Conservation (phyloP, 2,888 invertebrate genomes). For the Papilio protenor region DNA sequence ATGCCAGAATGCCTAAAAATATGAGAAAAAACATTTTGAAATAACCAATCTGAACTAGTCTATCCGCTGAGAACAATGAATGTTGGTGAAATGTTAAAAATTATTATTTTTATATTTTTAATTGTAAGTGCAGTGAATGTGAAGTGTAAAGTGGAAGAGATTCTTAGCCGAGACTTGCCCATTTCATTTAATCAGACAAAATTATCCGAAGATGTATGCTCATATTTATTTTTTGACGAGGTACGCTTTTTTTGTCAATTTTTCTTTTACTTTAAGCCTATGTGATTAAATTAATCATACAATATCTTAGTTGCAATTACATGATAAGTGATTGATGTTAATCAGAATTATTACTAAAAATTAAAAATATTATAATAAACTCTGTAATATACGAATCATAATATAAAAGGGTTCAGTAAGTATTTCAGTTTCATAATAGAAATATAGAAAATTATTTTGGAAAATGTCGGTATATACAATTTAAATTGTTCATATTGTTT, state of each 20-base stretch:
- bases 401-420: background rate
- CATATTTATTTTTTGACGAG: conserved; percentile 40
- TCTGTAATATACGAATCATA: too few species aligned
- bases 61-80: background rate
- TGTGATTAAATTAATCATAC: background rate
- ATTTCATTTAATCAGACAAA: conserved; percentile 43
- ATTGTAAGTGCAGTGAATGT: conserved; percentile 15
- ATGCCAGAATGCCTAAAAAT: conserved; percentile 19
- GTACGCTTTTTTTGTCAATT: conserved; percentile 25
- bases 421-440: background rate
- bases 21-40: conserved; percentile 8
- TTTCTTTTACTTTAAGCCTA: background rate
- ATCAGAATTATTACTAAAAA: background rate
- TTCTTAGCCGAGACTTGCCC: conserved; percentile 44
- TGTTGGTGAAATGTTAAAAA: conserved; percentile 20
- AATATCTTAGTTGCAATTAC: background rate
- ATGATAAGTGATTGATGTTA: background rate
- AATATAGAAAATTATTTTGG: background rate
- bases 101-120: conserved; percentile 10
- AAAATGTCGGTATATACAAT: background rate
- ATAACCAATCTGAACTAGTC: background rate
- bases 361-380: background rate
- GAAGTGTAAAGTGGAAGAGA: conserved; percentile 36
- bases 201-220: conserved; percentile 47
- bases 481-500: background rate